A percentile compares a stretch with the other conserved stretches of the same genome.
Conservation (phyloP, 2,888 invertebrate species). For the Napeogenes inachia region DNA sequence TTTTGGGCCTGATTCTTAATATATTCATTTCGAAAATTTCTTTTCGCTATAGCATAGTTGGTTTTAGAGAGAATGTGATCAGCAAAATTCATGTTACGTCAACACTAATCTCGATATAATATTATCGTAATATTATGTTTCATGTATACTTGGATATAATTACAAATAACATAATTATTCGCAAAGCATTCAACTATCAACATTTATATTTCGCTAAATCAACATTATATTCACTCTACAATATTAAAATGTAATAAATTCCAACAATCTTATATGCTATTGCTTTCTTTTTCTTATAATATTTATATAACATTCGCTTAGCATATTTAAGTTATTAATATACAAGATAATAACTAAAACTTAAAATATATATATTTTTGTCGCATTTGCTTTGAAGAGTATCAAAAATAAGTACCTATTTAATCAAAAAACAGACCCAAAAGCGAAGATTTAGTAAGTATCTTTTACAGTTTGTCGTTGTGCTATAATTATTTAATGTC, state of each 20-base stretch:
- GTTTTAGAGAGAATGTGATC: not conserved
- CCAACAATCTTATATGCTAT: not conserved
- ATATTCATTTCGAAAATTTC: not conserved
- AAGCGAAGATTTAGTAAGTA: conserved; percentile 6
- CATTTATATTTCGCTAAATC: conserved; percentile 24
- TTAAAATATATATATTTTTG: not conserved
- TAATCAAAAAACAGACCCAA: not conserved
- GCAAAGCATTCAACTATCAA: conserved; percentile 15
- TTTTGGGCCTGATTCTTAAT: no score
- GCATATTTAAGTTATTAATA: not conserved
- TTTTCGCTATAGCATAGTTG: conserved; percentile 1
- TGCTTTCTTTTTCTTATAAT: no score
- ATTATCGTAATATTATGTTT: not conserved
- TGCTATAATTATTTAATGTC: conserved; percentile 59
- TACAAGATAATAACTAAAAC: not conserved
- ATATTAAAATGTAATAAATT: not conserved
- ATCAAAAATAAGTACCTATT: not conserved
- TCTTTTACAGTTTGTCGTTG: conserved; percentile 3
- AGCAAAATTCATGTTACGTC: no score
- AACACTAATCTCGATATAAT: not conserved
- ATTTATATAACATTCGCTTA: not conserved
- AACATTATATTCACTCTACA: conserved; percentile 5
- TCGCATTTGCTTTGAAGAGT: not conserved
- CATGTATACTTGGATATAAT: not conserved
- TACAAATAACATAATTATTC: conserved; percentile 9